Percentiles rank a stretch among this genome's conserved stretches.
These are phyloP conservation scores for Drosophila nigricruria DNA, from an alignment of 2,888 invertebrate genomes.

Conservation along the genomic window DNA sequence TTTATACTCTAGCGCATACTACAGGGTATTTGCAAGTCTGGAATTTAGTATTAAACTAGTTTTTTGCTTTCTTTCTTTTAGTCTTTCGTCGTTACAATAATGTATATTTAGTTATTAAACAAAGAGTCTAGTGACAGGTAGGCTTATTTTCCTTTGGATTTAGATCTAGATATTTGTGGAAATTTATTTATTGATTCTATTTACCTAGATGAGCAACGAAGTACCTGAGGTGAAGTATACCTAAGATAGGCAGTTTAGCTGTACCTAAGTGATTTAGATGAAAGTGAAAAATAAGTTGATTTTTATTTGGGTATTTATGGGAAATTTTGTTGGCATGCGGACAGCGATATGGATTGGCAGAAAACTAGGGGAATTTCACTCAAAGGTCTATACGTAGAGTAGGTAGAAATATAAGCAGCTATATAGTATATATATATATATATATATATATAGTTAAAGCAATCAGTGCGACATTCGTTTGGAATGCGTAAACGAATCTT, in stretches of 20 bases:
- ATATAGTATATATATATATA: background rate
- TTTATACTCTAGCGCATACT: background rate
- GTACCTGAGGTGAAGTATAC: slow-evolving; percentile 11
- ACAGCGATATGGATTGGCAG: background rate
- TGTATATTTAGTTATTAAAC: slow-evolving; percentile 19
- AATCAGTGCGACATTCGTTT: background rate
- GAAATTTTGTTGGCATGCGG: slow-evolving; percentile 10
- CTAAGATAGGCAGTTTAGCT: background rate
- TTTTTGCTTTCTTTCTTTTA: background rate
- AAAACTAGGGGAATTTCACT: background rate
- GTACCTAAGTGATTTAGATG: slow-evolving; percentile 15
- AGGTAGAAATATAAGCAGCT: background rate
- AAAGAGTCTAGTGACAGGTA: background rate
- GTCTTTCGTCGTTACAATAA: no score
- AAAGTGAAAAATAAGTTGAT: background rate
- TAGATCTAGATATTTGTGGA: background rate
- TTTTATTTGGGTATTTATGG: background rate
- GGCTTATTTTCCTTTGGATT: background rate
- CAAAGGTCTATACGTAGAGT: background rate
- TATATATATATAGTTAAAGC: background rate
- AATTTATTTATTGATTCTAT: background rate
- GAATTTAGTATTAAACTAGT: background rate
- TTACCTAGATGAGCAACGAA: slow-evolving; percentile 5
- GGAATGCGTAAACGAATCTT: background rate
- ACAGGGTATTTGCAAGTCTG: slow-evolving; percentile 3